Evolutionary conservation across 1,140 invertebrate species (phyloP), one percentile per base, ranked within the genome.

Genomic region (Anadara kagoshimensis): DNA sequence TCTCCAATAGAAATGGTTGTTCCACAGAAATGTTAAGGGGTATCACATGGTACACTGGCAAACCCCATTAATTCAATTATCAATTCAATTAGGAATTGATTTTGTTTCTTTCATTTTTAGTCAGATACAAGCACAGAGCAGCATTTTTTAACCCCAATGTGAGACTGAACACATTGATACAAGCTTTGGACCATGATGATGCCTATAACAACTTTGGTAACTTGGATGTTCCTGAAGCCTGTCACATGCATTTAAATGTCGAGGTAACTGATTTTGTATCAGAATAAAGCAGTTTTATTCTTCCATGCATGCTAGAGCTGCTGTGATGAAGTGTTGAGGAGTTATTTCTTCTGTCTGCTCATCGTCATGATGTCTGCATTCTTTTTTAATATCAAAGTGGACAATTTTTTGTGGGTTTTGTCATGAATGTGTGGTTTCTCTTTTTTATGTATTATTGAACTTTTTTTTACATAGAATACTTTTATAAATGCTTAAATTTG

Each of bases 161-260:
- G 1, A 78, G 86, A 29, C 81, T 89, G 22, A 85, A 69, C 74
- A 78, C 82, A 26, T 54, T 89, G 58, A 81, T 84, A 24, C 85
- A 87, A 73, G 84, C 87, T 10, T 63, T 89, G 24, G 88, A 89
- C 61, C 29, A 41, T 22, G 78, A 79, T 29, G 74, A 88, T 26
- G 78, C 75, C 43, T 78, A 80, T 29, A 81, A 87, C 53, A 78
- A 80, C 62, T 36, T 3, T 36, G 29, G 29, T 36, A 64, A 45
- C 14, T 76, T 89, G 41, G 88, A 89, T 56, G 75, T 81, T 4
- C 83, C 88, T 16, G 88, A 89, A 64, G 88, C 80, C 12, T 87
- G 86, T 53, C 87, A 89, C 68, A 68, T 89, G n/a, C 85, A 88
- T 64, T 83, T 86, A 26, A 86, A 78, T 70, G 73, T 81, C 8